Evolutionary conservation across 2,888 invertebrate species (phyloP).

Genomic region (Oconnorella tubifera): DNA sequence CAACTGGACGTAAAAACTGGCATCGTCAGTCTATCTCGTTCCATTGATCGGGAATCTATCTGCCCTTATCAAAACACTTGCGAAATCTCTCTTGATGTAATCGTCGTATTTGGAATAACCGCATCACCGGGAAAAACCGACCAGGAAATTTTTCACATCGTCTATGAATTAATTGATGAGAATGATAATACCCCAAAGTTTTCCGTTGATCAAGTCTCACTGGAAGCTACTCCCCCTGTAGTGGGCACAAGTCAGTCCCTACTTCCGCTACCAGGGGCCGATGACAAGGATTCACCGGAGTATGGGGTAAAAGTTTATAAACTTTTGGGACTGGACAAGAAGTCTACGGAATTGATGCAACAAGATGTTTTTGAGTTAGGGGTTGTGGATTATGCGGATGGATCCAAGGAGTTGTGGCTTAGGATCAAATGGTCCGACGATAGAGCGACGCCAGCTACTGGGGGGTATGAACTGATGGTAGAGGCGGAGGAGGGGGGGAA

Average conservation of each 20-base stretch:
- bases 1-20: too few species aligned
- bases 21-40: background rate
- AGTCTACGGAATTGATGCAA: background rate
- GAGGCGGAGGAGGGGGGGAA: slow-evolving; percentile 8
- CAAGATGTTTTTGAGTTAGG: background rate
- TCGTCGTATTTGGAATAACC: too few species aligned
- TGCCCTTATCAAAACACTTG: background rate
- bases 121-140: too few species aligned
- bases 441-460: background rate
- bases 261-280: background rate
- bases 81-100: background rate
- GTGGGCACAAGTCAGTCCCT: background rate
- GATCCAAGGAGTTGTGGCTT: background rate
- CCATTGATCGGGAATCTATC: background rate
- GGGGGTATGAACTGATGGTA: background rate
- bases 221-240: background rate
- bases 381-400: background rate
- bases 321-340: background rate
- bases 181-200: background rate
- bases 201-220: background rate
- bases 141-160: background rate
- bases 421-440: background rate
- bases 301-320: background rate
- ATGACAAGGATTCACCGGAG: background rate
- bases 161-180: background rate